phyloP scores from a whole-genome alignment of 2,113 vertebrate genomes.

The Azemiops feae region DNA sequence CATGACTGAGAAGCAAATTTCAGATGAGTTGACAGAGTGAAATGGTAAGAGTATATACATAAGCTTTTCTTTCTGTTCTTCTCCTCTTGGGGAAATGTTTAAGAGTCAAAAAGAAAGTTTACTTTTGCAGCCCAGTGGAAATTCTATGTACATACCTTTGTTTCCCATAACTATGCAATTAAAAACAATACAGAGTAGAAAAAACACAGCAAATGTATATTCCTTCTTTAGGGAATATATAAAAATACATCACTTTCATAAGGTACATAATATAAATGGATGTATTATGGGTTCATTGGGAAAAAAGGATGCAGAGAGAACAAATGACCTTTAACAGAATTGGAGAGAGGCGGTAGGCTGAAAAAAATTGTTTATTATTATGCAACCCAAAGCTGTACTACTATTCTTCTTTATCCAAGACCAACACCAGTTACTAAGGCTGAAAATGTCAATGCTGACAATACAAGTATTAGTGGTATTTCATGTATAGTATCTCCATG shows the following conservation, averaged over 20 bases:
- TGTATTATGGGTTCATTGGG: neutral
- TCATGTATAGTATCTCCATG: neutral
- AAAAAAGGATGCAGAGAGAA: neutral
- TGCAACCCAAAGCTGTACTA: neutral
- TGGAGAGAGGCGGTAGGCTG: neutral
- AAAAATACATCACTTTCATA: neutral
- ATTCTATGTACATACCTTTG: neutral
- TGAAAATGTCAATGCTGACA: neutral
- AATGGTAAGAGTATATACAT: neutral
- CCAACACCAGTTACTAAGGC: neutral
- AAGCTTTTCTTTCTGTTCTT: neutral
- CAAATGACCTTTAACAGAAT: neutral
- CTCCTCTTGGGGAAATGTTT: neutral
- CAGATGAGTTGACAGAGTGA: neutral
- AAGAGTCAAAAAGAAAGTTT: neutral
- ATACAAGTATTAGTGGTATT: neutral
- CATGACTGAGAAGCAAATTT: neutral
- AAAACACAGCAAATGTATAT: neutral
- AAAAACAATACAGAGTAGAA: neutral
- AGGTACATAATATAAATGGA: neutral
- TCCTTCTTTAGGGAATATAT: neutral
- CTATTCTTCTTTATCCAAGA: too few relatives aligned
- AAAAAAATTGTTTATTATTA: neutral
- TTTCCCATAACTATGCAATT: neutral
- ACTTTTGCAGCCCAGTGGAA: neutral